These are phyloP conservation scores for Meloidogyne exigua DNA, from an alignment of 1,140 invertebrate genomes.

Conservation along the genomic window DNA sequence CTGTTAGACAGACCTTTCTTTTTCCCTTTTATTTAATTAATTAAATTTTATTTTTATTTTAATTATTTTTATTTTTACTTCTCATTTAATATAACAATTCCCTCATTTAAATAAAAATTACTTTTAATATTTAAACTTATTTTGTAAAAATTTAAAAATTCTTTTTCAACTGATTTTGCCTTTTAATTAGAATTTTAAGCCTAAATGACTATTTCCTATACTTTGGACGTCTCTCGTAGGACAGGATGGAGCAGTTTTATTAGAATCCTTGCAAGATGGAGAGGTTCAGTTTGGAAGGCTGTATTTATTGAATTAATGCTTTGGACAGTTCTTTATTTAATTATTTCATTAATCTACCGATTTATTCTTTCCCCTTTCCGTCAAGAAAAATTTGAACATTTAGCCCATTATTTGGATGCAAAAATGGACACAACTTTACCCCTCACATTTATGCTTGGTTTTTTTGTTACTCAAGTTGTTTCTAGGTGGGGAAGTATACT, in stretches of 20 bases:
- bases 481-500: constrained; percentile 52
- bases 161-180: too few species aligned
- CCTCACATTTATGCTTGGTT: constrained; percentile 51
- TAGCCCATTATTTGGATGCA: constrained; percentile 51
- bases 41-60: too few species aligned
- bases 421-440: constrained; percentile 46
- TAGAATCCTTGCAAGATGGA: constrained; percentile 36
- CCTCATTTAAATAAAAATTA: too few species aligned
- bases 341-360: constrained; percentile 42
- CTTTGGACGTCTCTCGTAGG: constrained; percentile 45
- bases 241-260: constrained; percentile 32
- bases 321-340: constrained; percentile 46
- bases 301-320: constrained; percentile 38
- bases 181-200: too few species aligned
- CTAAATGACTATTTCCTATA: constrained; percentile 48
- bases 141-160: too few species aligned
- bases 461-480: constrained; percentile 50
- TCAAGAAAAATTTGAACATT: constrained; percentile 51
- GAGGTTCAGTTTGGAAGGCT: constrained; percentile 51
- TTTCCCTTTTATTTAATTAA: too few species aligned
- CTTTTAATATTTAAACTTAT: too few species aligned
- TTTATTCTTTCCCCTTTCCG: constrained; percentile 26
- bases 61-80: too few species aligned
- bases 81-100: too few species aligned
- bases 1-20: too few species aligned